Percentiles rank a stretch among this genome's conserved stretches.
Evolutionary conservation across 2,113 vertebrate species (phyloP).

Genomic region (Cyprinodon brontotheroides): DNA sequence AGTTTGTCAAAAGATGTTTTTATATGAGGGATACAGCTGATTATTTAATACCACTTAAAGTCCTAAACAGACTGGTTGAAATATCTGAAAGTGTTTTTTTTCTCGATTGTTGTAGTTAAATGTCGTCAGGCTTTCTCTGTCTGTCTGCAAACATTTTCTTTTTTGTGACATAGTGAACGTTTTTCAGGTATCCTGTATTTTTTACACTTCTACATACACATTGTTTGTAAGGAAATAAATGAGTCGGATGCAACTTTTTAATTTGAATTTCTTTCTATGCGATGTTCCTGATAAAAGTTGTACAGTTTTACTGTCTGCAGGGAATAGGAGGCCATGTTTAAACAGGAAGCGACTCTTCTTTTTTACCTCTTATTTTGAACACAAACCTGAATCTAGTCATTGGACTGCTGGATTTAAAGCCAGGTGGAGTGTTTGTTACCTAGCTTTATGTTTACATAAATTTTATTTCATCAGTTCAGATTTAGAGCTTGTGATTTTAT

Average conservation of each 20-base stretch:
- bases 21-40: conserved; percentile 17
- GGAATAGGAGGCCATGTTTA: not conserved
- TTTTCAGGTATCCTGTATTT: conserved; percentile 35
- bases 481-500: too few relatives aligned
- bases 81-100: conserved; percentile 31
- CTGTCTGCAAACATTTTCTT: conserved; percentile 6
- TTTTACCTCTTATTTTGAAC: too few relatives aligned
- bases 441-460: not conserved
- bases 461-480: too few relatives aligned
- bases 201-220: conserved; percentile 64
- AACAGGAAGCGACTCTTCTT: not conserved
- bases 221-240: conserved; percentile 65
- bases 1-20: conserved; percentile 12
- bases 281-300: not conserved
- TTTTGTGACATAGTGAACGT: conserved; percentile 17
- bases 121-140: conserved; percentile 10
- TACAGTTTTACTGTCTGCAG: not conserved
- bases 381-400: too few relatives aligned
- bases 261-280: not conserved
- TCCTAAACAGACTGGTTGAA: not conserved
- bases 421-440: not conserved
- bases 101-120: conserved; percentile 19
- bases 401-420: too few relatives aligned
- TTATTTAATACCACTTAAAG: not conserved
- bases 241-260: conserved; percentile 61